Evolutionary conservation across 2,888 invertebrate genomes (phyloP).

Genomic region (Empis stercorea): DNA sequence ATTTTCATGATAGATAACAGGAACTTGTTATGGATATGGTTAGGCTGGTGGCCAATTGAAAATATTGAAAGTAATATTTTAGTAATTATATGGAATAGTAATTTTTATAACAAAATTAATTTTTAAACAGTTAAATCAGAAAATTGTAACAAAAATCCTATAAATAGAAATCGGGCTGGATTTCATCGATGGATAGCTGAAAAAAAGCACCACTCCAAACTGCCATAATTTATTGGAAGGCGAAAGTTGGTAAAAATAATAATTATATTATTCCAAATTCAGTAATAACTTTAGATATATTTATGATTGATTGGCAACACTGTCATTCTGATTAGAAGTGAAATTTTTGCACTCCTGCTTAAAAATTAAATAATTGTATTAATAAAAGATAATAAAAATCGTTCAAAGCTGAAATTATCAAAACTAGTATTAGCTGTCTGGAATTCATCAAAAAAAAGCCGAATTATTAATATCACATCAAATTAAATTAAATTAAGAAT

Average conservation of each 20-base stretch:
- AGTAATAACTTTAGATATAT: no score
- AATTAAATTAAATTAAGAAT: no score
- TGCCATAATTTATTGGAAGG: conserved; percentile 64
- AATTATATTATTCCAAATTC: background rate
- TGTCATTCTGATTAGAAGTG: no score
- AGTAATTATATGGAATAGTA: no score
- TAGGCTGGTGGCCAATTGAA: conserved; percentile 85
- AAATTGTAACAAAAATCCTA: conserved; percentile 27
- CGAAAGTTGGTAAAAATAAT: conserved; percentile 32
- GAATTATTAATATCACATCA: no score
- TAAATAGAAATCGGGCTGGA: conserved; percentile 50
- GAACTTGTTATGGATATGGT: conserved; percentile 74
- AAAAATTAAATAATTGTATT: no score
- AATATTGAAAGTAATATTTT: conserved; percentile 36
- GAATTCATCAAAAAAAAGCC: no score
- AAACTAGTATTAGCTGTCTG: no score
- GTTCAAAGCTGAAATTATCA: no score
- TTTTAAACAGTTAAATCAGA: conserved; percentile 18
- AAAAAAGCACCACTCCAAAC: conserved; percentile 76
- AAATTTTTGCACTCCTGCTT: no score
- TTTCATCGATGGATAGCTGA: conserved; percentile 73
- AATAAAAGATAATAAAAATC: no score
- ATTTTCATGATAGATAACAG: conserved; percentile 76
- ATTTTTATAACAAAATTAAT: background rate
- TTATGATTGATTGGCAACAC: no score